Percentiles rank a stretch among this genome's conserved stretches.
These are phyloP conservation scores for Pollenia labialis DNA, from an alignment of 2,888 invertebrate species.

Conservation along the genomic window DNA sequence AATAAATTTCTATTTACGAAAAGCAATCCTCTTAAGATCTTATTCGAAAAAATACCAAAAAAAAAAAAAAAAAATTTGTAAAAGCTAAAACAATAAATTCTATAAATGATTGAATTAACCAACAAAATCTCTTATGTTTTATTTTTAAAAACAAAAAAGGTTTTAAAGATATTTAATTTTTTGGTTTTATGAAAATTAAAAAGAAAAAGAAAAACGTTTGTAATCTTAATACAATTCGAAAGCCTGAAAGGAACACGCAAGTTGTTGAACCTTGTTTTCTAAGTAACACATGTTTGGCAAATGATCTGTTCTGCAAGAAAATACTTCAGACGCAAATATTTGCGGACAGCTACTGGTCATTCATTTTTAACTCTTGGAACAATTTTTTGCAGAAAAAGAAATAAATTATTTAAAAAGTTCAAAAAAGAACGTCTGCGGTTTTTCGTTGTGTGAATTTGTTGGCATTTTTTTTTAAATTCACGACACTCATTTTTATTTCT, in stretches of 20 bases:
- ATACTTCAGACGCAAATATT: constrained; percentile 2
- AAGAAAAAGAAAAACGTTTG: too few relatives aligned
- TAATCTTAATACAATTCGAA: neutral
- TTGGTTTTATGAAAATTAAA: too few relatives aligned
- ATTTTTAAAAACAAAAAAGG: too few relatives aligned
- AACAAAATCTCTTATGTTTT: too few relatives aligned
- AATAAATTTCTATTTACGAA: neutral
- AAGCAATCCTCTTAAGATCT: constrained; percentile 22
- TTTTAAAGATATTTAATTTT: too few relatives aligned
- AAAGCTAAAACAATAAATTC: neutral
- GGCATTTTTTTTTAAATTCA: neutral
- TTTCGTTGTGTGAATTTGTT: constrained; percentile 14
- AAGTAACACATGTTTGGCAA: neutral
- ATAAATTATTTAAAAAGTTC: neutral
- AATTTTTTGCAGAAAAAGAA: neutral
- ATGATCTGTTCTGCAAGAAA: neutral
- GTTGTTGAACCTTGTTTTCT: neutral
- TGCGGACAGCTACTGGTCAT: constrained; percentile 10
- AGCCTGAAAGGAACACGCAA: neutral
- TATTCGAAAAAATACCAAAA: neutral
- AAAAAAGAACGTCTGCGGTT: neutral
- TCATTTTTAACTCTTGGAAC: neutral
- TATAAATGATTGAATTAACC: neutral
- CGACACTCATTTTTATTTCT: neutral
- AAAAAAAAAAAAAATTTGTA: neutral